A percentile compares a stretch with the other conserved stretches of the same genome.
Evolutionary conservation across 1,140 invertebrate species (phyloP).

Genomic region (Chironomus striatipennis): DNA sequence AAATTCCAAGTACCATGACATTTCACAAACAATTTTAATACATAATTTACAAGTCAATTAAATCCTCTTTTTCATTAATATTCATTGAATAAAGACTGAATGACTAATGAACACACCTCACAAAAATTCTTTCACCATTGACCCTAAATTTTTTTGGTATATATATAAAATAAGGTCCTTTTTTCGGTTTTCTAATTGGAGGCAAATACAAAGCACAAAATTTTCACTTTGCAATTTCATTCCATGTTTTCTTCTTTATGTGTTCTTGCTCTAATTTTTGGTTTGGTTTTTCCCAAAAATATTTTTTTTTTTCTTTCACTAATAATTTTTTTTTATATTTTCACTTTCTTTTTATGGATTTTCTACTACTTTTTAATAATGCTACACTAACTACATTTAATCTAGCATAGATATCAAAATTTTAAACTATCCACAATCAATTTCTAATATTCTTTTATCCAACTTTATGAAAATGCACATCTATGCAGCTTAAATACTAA

Average conservation of each 20-base stretch:
- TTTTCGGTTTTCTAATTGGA: neutral
- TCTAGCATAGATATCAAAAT: neutral
- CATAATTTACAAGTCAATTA: too few relatives aligned
- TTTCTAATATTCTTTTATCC: slow-evolving; percentile 4
- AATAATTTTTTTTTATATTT: neutral
- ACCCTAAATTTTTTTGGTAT: neutral
- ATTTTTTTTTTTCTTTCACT: neutral
- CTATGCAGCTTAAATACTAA: slow-evolving; percentile 7
- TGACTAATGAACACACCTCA: neutral
- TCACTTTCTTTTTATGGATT: neutral
- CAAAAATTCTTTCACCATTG: neutral
- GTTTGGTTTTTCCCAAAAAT: neutral
- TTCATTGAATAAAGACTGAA: too few relatives aligned
- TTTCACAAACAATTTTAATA: too few relatives aligned
- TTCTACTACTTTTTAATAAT: neutral
- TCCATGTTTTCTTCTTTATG: neutral
- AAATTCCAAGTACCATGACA: too few relatives aligned
- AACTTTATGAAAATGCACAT: slow-evolving; percentile 3
- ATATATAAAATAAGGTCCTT: neutral
- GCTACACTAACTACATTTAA: neutral
- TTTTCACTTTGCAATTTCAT: slow-evolving; percentile 3
- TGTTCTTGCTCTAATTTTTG: neutral
- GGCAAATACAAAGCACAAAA: slow-evolving; percentile 17
- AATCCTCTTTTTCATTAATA: too few relatives aligned
- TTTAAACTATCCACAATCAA: slow-evolving; percentile 9